Percentiles rank a stretch among this genome's conserved stretches.
These are phyloP conservation scores for Drepanosiphum platanoidis DNA, from an alignment of 2,888 invertebrate species.

Conservation along the genomic window DNA sequence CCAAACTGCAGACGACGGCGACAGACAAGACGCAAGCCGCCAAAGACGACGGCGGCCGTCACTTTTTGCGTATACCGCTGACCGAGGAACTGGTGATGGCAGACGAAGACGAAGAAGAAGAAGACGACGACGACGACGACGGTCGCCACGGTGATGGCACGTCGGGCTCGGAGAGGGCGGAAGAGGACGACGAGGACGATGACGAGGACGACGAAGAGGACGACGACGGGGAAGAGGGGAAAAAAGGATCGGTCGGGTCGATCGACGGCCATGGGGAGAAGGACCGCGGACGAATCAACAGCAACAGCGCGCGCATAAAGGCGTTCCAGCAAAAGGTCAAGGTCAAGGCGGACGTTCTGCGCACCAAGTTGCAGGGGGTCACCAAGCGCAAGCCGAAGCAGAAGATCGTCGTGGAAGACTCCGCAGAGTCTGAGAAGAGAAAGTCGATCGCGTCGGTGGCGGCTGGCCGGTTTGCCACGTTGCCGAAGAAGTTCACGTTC, in stretches of 20 bases:
- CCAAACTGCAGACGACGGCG: constrained; percentile 65
- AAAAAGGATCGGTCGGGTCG: constrained; percentile 69
- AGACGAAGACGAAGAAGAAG: constrained; percentile 64
- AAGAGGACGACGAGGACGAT: constrained; percentile 68
- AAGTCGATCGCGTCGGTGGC: no score
- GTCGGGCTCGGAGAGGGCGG: no score
- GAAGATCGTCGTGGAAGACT: constrained; percentile 67
- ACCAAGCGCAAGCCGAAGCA: constrained; percentile 67
- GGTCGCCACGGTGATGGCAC: constrained; percentile 66
- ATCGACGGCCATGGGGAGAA: constrained; percentile 73
- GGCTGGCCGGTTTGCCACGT: constrained; percentile 48
- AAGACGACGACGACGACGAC: constrained; percentile 65
- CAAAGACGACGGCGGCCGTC: constrained; percentile 53
- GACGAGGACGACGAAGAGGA: constrained; percentile 66
- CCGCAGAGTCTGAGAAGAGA: constrained; percentile 60
- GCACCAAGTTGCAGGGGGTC: constrained; percentile 62
- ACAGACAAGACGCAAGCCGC: neutral
- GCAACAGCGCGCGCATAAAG: constrained; percentile 75
- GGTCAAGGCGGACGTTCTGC: constrained; percentile 70
- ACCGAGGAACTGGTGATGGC: constrained; percentile 64
- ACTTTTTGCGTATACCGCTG: constrained; percentile 65
- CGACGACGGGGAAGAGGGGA: constrained; percentile 67
- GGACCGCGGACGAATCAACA: no score
- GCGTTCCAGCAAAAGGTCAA: constrained; percentile 75
- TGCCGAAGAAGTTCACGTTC: constrained; percentile 64